These are phyloP conservation scores for Anoplopoma fimbria DNA, from an alignment of 2,113 vertebrate genomes.

Conservation along the genomic window DNA sequence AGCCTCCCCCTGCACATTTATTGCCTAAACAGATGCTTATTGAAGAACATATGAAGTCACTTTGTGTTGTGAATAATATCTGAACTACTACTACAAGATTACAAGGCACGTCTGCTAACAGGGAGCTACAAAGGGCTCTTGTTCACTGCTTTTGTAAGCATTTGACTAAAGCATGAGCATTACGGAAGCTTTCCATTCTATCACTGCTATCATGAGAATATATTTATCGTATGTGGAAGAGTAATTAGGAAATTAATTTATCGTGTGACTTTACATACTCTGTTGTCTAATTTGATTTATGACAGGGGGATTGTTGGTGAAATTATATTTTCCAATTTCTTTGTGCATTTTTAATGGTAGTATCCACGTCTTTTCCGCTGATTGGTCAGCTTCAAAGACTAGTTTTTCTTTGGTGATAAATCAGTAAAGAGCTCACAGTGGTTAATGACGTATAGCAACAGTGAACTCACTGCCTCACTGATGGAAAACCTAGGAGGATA, in stretches of 20 bases:
- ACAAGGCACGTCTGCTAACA: constrained; percentile 12
- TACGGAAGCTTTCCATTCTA: constrained; percentile 25
- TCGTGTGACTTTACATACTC: constrained; percentile 57
- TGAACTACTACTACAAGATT: constrained; percentile 33
- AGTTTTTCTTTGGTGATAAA: constrained; percentile 63
- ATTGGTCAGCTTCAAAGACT: constrained; percentile 55
- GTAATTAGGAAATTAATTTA: constrained; percentile 62
- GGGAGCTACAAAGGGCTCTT: constrained; percentile 5
- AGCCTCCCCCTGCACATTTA: neutral
- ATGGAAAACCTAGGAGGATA: constrained; percentile 23
- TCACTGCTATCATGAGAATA: constrained; percentile 36
- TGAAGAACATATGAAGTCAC: constrained; percentile 18
- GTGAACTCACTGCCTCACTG: constrained; percentile 19
- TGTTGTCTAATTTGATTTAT: constrained; percentile 43
- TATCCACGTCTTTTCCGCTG: constrained; percentile 6
- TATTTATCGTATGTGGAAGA: constrained; percentile 57
- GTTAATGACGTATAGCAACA: constrained; percentile 50
- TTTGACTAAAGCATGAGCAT: constrained; percentile 20
- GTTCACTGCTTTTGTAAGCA: constrained; percentile 37
- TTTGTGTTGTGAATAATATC: constrained; percentile 33
- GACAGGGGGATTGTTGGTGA: constrained; percentile 24
- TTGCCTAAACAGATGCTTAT: constrained; percentile 25
- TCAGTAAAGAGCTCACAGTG: constrained; percentile 47
- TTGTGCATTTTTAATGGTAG: constrained; percentile 18
- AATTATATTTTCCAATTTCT: constrained; percentile 49